These are phyloP conservation scores for Lepidochitona cinerea DNA, from an alignment of 2,888 invertebrate genomes.

Conservation along the genomic window DNA sequence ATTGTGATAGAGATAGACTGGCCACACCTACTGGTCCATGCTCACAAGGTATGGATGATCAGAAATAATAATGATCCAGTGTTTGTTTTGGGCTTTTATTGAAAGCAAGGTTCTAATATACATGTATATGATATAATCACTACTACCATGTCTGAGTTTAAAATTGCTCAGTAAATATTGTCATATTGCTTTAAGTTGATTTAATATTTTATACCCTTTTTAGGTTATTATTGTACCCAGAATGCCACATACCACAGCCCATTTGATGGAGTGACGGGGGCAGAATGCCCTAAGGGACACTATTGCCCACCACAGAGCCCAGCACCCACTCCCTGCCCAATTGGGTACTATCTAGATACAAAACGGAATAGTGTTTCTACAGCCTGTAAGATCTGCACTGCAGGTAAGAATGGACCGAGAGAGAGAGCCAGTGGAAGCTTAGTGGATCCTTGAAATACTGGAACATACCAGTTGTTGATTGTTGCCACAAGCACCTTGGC, in stretches of 20 bases:
- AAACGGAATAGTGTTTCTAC: slow-evolving; percentile 38
- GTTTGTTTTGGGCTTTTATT: not conserved
- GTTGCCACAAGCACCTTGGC: no score
- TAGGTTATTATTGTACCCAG: slow-evolving; percentile 63
- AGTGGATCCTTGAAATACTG: not conserved
- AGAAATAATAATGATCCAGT: not conserved
- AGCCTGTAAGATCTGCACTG: slow-evolving; percentile 59
- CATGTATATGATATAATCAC: no score
- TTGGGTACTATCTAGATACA: slow-evolving; percentile 62
- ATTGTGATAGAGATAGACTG: slow-evolving; percentile 54
- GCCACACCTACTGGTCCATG: slow-evolving; percentile 52
- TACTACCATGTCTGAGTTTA: no score
- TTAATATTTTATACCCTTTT: slow-evolving; percentile 10
- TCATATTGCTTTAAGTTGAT: not conserved
- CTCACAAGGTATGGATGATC: slow-evolving; percentile 48
- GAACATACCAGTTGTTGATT: no score
- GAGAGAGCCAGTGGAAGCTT: not conserved
- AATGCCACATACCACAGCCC: slow-evolving; percentile 50
- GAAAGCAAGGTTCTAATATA: not conserved
- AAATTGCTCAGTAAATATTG: not conserved
- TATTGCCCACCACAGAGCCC: slow-evolving; percentile 61
- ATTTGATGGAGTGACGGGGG: slow-evolving; percentile 55
- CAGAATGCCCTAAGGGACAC: slow-evolving; percentile 60
- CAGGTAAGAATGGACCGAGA: slow-evolving; percentile 54
- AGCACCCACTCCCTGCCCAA: slow-evolving; percentile 51